phyloP scores from a whole-genome alignment of 2,888 invertebrate species.

The Hylaea fasciaria region DNA sequence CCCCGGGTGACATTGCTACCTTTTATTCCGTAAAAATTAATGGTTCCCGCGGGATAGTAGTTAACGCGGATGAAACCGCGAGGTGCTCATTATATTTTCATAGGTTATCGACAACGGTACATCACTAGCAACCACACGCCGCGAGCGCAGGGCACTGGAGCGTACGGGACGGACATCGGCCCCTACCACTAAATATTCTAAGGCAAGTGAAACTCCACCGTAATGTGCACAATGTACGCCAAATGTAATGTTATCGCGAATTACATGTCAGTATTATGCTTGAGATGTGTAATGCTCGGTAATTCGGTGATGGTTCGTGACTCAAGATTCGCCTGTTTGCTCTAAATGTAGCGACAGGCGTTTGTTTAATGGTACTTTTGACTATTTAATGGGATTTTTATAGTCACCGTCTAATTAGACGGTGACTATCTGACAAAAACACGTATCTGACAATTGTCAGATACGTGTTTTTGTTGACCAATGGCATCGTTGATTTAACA shows the following conservation, averaged over 20 bases:
- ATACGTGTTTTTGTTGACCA: no score
- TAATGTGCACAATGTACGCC: conserved; percentile 16
- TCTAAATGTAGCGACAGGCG: conserved; percentile 9
- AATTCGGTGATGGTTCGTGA: conserved; percentile 8
- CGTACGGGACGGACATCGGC: conserved; percentile 50
- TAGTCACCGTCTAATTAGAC: no score
- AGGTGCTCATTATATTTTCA: no score
- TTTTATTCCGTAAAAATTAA: no score
- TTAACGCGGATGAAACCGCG: no score
- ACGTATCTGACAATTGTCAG: no score
- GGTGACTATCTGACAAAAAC: no score
- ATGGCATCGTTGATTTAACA: no score
- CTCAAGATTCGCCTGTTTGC: conserved; percentile 4
- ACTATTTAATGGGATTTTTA: not conserved
- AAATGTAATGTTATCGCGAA: conserved; percentile 27
- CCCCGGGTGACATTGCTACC: no score
- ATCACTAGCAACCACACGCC: conserved; percentile 43
- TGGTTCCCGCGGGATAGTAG: no score
- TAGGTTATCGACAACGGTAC: conserved; percentile 34
- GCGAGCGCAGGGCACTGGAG: conserved; percentile 51
- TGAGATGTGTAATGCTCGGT: conserved; percentile 19
- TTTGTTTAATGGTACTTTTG: conserved; percentile 8
- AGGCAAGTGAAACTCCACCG: conserved; percentile 56
- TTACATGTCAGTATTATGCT: conserved; percentile 23
- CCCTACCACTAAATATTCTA: conserved; percentile 52